Evolutionary conservation across 2,797 vertebrate species (phyloP).

Genomic region (Podarcis lilfordi): DNA sequence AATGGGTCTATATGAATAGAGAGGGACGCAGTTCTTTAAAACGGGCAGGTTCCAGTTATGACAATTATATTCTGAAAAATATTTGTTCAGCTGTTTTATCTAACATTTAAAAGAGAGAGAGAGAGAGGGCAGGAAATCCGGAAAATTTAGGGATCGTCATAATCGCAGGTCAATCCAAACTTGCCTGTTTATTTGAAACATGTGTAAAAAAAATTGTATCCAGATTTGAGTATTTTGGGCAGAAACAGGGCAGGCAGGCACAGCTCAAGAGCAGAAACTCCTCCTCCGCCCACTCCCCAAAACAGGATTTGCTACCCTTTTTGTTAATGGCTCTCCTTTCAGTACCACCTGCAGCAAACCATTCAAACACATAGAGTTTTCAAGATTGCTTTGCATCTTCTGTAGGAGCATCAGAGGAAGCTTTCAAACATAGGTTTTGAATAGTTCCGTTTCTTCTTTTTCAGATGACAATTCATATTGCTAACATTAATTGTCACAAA

Average conservation of each 20-base stretch:
- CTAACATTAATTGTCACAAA: not conserved
- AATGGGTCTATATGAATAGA: not conserved
- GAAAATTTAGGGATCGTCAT: conserved; percentile 30
- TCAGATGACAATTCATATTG: not conserved
- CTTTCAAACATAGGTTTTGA: not conserved
- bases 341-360: not conserved
- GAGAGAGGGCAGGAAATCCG: conserved; percentile 49
- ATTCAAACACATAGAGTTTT: not conserved
- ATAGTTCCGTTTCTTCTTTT: not conserved
- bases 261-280: conserved; percentile 26
- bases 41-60: conserved; percentile 60
- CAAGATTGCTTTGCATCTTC: not conserved
- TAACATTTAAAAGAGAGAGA: conserved; percentile 37
- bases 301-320: not conserved
- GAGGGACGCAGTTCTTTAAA: conserved; percentile 51
- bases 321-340: conserved; percentile 5
- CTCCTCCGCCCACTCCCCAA: not conserved
- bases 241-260: conserved; percentile 1
- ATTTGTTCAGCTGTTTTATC: conserved; percentile 74
- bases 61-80: conserved; percentile 71
- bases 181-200: conserved; percentile 41
- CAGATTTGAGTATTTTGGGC: conserved; percentile 26
- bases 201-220: conserved; percentile 20
- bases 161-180: conserved; percentile 50
- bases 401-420: not conserved